These are phyloP conservation scores for Carlito syrichta DNA, from an alignment of 2,113 vertebrate genomes.

Conservation along the genomic window DNA sequence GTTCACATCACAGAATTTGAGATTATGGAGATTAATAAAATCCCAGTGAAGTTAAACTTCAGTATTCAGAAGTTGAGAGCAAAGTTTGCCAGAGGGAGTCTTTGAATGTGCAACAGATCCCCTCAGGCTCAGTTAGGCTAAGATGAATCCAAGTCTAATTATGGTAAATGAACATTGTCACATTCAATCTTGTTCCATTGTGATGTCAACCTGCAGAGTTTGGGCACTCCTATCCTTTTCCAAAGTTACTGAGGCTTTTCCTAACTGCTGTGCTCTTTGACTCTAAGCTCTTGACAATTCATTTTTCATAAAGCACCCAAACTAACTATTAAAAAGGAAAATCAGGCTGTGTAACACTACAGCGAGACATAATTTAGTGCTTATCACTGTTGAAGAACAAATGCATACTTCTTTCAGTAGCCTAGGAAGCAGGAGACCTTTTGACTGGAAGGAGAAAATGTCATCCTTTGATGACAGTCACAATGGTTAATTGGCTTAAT, in stretches of 20 bases:
- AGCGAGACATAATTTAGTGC: neutral
- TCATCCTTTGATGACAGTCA: no score
- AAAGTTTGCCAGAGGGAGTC: neutral
- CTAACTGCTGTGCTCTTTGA: neutral
- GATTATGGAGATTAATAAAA: neutral
- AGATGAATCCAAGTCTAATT: neutral
- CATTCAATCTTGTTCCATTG: neutral
- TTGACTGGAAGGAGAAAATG: neutral
- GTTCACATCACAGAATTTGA: neutral
- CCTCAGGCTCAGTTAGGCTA: neutral
- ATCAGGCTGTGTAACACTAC: neutral
- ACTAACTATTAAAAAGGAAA: neutral
- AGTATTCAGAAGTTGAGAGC: neutral
- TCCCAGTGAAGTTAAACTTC: neutral
- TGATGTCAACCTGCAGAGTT: neutral
- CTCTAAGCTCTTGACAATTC: neutral
- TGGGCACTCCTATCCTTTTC: neutral
- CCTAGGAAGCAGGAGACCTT: accelerated
- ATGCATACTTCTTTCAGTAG: neutral
- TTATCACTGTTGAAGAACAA: neutral
- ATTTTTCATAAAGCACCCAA: neutral
- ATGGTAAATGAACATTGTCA: neutral
- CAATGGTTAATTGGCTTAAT: neutral
- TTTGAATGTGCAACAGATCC: neutral
- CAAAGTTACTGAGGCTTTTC: neutral